Conservation (phyloP, 2,888 invertebrate species). For the Polyommatus iphigenia region DNA sequence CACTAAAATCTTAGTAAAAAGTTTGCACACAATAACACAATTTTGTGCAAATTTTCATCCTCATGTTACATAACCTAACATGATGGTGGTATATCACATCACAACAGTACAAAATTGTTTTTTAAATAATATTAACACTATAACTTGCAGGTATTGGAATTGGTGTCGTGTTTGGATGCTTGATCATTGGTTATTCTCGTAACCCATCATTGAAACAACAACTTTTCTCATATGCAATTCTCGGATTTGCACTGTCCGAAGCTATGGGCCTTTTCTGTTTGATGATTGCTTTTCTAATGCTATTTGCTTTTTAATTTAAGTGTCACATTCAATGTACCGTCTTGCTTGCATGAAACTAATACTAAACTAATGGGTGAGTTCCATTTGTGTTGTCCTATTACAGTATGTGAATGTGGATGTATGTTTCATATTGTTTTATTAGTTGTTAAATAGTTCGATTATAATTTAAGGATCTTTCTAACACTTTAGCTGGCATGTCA, state of each 20-base stretch:
- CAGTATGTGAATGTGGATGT: neutral
- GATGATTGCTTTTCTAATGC: constrained; percentile 98
- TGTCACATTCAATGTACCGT: constrained; percentile 53
- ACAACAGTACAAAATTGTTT: neutral
- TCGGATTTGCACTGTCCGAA: constrained; percentile 98
- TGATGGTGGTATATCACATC: neutral
- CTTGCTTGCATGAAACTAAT: constrained; percentile 26
- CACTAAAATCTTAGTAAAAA: neutral
- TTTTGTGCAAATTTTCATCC: neutral
- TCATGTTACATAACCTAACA: neutral
- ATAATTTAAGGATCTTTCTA: neutral
- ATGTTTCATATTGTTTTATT: neutral
- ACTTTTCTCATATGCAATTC: constrained; percentile 97
- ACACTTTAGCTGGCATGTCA: neutral
- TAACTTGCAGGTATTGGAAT: constrained; percentile 93
- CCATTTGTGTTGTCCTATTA: constrained; percentile 24
- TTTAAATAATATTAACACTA: neutral
- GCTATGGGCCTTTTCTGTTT: constrained; percentile 99
- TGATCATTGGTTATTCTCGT: constrained; percentile 97
- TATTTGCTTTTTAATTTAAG: constrained; percentile 91
- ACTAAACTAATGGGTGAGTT: constrained; percentile 31
- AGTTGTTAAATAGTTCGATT: neutral
- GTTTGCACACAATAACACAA: neutral
- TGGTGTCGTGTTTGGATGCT: constrained; percentile 97
- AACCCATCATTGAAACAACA: constrained; percentile 99